phyloP scores from a whole-genome alignment of 30 jellyfish, hydroid and myxozoan species.

The Pelagia noctiluca region DNA sequence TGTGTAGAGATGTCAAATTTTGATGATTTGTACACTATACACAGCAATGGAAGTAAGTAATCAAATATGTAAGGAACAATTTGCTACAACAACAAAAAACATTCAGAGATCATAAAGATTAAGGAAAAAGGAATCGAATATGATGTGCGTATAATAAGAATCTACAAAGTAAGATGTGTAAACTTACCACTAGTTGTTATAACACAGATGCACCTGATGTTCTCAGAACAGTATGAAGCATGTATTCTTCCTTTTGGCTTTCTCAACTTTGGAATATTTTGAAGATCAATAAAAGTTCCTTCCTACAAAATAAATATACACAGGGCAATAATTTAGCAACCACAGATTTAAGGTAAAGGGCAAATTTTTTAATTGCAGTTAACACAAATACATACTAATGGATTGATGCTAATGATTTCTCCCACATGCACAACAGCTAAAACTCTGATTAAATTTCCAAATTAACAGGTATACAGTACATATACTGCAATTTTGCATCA shows the following conservation, averaged over 20 bases:
- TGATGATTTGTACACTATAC: too few relatives aligned
- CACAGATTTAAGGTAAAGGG: not conserved
- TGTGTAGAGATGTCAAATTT: not conserved
- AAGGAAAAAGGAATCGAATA: too few relatives aligned
- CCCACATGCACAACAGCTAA: not conserved
- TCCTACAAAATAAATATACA: constrained; percentile 23
- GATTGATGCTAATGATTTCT: too few relatives aligned
- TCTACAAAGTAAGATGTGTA: not conserved
- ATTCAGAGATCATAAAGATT: too few relatives aligned
- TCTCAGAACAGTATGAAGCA: constrained; percentile 25
- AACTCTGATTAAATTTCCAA: not conserved
- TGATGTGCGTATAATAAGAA: too few relatives aligned
- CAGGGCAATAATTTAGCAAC: not conserved
- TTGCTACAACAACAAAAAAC: too few relatives aligned
- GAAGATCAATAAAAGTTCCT: constrained; percentile 33
- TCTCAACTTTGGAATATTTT: constrained; percentile 24
- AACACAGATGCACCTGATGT: constrained; percentile 39
- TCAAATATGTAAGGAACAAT: too few relatives aligned
- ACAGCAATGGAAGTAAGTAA: too few relatives aligned
- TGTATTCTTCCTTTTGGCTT: constrained; percentile 36
- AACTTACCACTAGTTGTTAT: constrained; percentile 34
- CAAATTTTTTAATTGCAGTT: not conserved
- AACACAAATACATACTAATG: not conserved
- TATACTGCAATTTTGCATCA: not conserved
- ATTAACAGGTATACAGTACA: too few relatives aligned